Conservation (phyloP, 37 sponge, comb jelly and placozoan species). For the Dysidea cf. avara region DNA sequence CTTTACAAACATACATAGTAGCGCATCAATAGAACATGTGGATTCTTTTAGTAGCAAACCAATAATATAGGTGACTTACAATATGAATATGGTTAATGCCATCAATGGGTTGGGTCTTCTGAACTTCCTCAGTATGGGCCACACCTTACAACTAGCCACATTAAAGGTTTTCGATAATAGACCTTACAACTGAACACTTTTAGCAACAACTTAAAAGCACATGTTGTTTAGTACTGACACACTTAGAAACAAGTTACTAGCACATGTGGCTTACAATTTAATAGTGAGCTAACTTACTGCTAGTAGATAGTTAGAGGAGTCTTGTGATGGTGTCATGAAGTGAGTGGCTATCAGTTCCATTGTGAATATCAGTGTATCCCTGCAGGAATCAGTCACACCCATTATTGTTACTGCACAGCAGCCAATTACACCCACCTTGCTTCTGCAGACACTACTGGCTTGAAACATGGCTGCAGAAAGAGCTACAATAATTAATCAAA, state of each 20-base stretch:
- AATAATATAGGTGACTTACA: too few species aligned
- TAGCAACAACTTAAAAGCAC: too few species aligned
- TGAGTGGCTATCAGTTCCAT: conserved; percentile 16
- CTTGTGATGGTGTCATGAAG: conserved; percentile 13
- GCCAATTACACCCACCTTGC: conserved; percentile 1
- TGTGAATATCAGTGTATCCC: conserved; percentile 9
- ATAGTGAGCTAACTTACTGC: conserved; percentile 8
- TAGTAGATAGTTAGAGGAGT: conserved; percentile 13
- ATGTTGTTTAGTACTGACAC: neutral
- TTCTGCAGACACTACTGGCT: neutral
- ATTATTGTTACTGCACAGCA: neutral
- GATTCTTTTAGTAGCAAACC: too few species aligned
- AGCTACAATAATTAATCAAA: neutral
- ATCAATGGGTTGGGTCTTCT: too few species aligned
- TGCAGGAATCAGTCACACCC: neutral
- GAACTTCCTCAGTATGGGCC: too few species aligned
- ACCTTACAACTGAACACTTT: too few species aligned
- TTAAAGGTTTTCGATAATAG: too few species aligned
- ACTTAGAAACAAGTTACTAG: neutral
- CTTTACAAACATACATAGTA: too few species aligned
- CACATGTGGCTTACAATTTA: neutral
- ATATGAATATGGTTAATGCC: too few species aligned
- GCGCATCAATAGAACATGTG: too few species aligned
- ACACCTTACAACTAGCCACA: too few species aligned
- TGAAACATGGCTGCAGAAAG: conserved; percentile 21